Evolutionary conservation across 2,888 invertebrate genomes (phyloP).

Genomic region (Apamea epomidion): DNA sequence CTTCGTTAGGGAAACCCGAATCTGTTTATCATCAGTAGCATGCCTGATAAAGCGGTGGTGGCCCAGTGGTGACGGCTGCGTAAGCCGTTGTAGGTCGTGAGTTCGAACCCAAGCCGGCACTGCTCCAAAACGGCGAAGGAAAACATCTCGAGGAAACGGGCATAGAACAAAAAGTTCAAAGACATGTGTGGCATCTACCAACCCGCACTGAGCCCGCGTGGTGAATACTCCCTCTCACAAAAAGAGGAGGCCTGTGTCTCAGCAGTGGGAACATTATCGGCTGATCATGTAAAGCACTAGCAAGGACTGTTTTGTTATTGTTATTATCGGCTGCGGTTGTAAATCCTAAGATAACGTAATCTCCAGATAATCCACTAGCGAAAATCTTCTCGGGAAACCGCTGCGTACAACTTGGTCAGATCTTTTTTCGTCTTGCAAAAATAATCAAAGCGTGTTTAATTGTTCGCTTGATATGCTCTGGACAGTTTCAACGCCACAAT

Average conservation of each 20-base stretch:
- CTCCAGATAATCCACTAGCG: constrained; percentile 37
- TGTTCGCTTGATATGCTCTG: constrained; percentile 80
- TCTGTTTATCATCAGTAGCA: constrained; percentile 41
- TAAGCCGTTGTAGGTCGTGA: neutral
- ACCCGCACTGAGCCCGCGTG: neutral
- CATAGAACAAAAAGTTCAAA: neutral
- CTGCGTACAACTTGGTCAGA: constrained; percentile 71
- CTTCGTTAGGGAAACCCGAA: constrained; percentile 38
- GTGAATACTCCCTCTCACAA: neutral
- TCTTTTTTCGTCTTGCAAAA: constrained; percentile 81
- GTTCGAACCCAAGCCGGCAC: neutral
- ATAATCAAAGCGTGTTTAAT: constrained; percentile 83
- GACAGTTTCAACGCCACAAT: constrained; percentile 75
- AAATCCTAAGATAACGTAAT: constrained; percentile 60
- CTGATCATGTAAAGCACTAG: neutral
- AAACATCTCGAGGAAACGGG: neutral
- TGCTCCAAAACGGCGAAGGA: neutral
- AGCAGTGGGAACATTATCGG: neutral
- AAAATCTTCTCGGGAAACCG: constrained; percentile 49
- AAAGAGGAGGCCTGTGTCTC: neutral
- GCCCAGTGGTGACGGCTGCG: neutral
- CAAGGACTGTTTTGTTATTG: constrained; percentile 43
- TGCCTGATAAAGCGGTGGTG: neutral
- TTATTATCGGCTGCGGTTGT: constrained; percentile 45
- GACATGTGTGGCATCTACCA: neutral